Conservation (phyloP, 2,797 vertebrate species). For the Poeciliopsis infans region DNA sequence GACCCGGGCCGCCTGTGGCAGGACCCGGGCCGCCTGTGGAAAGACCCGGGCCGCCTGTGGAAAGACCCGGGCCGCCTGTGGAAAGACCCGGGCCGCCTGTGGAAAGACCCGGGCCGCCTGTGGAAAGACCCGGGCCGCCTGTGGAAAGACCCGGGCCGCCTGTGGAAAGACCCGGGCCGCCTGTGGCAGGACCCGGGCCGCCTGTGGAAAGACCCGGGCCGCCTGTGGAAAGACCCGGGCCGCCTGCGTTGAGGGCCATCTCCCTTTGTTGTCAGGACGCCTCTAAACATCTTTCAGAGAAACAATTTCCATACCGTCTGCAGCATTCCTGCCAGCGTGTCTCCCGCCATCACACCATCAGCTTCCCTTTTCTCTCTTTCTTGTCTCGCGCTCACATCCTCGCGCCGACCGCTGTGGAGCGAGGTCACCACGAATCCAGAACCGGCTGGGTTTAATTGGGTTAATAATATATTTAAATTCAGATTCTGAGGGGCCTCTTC, state of each 20-base stretch:
- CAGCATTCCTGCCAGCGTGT: conserved; percentile 64
- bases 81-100: no score
- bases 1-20: no score
- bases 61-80: no score
- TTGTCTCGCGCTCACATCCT: conserved; percentile 1
- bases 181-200: conserved; percentile 61
- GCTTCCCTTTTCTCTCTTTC: conserved; percentile 29
- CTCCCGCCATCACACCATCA: conserved; percentile 61
- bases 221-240: conserved; percentile 61
- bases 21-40: no score
- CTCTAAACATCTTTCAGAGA: conserved; percentile 75
- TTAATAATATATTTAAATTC: conserved; percentile 55
- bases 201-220: no score
- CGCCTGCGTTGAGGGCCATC: conserved; percentile 53
- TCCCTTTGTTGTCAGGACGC: conserved; percentile 74
- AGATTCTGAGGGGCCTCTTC: conserved; percentile 35
- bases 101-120: no score
- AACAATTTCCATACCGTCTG: conserved; percentile 82
- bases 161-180: conserved; percentile 61
- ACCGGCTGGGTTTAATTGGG: conserved; percentile 57
- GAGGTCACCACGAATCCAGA: conserved; percentile 55
- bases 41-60: no score
- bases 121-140: no score
- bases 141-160: conserved; percentile 63
- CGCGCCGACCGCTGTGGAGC: conserved; percentile 46